Conservation (phyloP, 2,797 vertebrate genomes). For the Loris lydekkerianus region DNA sequence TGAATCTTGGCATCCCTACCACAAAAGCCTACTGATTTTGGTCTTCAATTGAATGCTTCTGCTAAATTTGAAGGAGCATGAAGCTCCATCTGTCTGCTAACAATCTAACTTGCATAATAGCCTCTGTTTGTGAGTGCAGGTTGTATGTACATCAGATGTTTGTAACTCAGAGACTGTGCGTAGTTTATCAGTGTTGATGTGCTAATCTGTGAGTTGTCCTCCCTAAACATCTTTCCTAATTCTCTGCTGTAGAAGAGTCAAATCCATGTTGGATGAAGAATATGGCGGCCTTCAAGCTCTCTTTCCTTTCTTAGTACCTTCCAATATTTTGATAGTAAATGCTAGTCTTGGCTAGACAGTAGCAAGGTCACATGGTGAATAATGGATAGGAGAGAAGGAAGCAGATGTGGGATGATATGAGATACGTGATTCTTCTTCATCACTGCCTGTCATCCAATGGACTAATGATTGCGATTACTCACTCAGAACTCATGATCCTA, state of each 20-base stretch:
- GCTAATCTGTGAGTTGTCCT: neutral
- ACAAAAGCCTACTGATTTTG: neutral
- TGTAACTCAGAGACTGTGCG: too few relatives aligned
- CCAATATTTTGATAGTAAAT: neutral
- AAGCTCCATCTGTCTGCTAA: neutral
- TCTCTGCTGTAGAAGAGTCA: neutral
- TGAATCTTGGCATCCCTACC: neutral
- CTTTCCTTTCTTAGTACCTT: neutral
- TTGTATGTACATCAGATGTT: too few relatives aligned
- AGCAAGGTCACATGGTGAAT: neutral
- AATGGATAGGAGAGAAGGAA: neutral
- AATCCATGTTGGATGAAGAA: neutral
- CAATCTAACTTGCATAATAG: neutral
- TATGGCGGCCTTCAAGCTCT: neutral
- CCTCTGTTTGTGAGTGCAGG: too few relatives aligned
- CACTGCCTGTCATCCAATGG: neutral
- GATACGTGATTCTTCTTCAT: neutral
- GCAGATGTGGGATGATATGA: neutral
- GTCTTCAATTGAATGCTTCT: neutral
- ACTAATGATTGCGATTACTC: neutral
- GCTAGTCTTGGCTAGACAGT: neutral
- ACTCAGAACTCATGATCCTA: neutral
- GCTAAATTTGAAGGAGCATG: neutral
- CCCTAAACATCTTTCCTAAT: neutral
- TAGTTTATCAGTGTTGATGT: neutral